These are phyloP conservation scores for Acipenser transmontanus DNA, from an alignment of 2,797 vertebrate genomes.

Conservation along the genomic window DNA sequence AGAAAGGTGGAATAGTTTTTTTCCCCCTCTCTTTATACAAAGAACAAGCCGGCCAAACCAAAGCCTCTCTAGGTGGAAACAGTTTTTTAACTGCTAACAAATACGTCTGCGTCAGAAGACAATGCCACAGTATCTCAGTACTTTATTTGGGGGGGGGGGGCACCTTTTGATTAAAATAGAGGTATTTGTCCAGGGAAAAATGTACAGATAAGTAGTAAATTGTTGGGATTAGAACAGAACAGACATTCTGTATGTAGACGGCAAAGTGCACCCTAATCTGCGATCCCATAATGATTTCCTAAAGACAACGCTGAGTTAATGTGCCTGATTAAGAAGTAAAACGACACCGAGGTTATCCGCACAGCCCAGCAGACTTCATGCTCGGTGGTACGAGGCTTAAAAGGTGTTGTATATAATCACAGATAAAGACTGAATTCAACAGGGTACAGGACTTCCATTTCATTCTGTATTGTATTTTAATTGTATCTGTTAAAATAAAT, in stretches of 20 bases:
- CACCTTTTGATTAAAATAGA: not conserved
- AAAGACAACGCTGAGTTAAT: not conserved
- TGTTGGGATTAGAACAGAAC: not conserved
- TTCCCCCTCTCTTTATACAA: not conserved
- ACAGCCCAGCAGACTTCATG: not conserved
- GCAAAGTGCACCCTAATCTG: not conserved
- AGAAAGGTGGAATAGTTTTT: too few species aligned
- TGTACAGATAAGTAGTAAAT: not conserved
- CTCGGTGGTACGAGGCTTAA: not conserved
- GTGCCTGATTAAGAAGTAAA: not conserved
- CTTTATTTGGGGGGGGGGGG: not conserved
- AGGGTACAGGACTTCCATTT: too few species aligned
- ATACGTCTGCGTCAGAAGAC: not conserved
- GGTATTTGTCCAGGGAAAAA: not conserved
- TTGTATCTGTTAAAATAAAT: too few species aligned
- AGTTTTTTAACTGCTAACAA: not conserved
- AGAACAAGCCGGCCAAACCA: not conserved
- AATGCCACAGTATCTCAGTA: not conserved
- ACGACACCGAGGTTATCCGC: not conserved
- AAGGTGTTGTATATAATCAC: too few species aligned
- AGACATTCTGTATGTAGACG: not conserved
- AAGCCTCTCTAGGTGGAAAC: constrained; percentile 1
- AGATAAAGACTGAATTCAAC: too few species aligned
- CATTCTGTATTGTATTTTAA: too few species aligned
- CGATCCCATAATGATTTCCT: constrained; percentile 2